Evolutionary conservation across 2,113 vertebrate species (phyloP), one percentile per base, ranked within the genome.

Genomic region (Lophura nycthemera): DNA sequence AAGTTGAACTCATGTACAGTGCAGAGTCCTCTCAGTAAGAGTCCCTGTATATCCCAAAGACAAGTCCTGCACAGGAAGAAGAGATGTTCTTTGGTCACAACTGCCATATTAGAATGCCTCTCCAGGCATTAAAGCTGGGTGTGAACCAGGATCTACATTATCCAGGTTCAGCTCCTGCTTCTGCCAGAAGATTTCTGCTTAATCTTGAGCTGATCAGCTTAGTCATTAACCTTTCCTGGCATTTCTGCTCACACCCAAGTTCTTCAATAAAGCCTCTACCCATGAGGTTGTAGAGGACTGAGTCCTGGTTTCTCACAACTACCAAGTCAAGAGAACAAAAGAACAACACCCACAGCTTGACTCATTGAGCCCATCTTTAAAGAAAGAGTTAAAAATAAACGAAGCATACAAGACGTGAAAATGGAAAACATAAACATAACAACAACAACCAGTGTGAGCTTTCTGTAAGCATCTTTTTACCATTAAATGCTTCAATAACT

Each of bases 401-500:
- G 27, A 36, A 18, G n/a, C 32, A 43, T 20, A 25, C 6, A 20
- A 5, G 22, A 29, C 42, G 4, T 27, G 27, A 54, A 43, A 18
- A 13, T 27, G 17, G 52, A 30, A 54, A 29, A 54, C 15, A 16
- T 17, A 54, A 30, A 54, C 27, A 30, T 54, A 54, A 32, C 54
- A 57, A 57, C 29, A 48, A 14, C 1, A 11, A 18, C 45, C 48
- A 82, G 1, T 0, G 9, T 4, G 27, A 15, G 47, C 42, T 65
- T 82, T 76, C 16, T 78, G 71, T 40, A 90, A 34, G 45, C 24
- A 66, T 86, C 34, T 43, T 91, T 20, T 98, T 97, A 99, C 99
- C 98, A 36, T 99, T 99, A 96, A 99, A 99, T 17, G 97, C 98
- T 95, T 99, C 98, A 16, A 99, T 98, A 94, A 99, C 99, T 97